phyloP scores from a whole-genome alignment of 1,140 invertebrate genomes.

The Caenorhabditis inopinata region DNA sequence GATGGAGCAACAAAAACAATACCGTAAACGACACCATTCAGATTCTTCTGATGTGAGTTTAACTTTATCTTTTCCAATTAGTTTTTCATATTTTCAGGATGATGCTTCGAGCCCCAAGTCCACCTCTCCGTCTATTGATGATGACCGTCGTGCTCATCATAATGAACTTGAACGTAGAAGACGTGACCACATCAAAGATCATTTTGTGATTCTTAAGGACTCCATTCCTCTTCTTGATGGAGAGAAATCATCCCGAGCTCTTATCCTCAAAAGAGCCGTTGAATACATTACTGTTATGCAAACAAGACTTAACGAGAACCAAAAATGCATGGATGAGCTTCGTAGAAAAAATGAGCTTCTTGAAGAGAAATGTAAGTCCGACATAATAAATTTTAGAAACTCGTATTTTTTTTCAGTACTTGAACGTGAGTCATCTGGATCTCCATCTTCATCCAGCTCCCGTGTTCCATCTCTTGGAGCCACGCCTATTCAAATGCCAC shows the following conservation, averaged over 20 bases:
- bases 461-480: background rate
- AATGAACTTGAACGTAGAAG: slow-evolving; percentile 47
- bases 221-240: slow-evolving; percentile 44
- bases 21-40: background rate
- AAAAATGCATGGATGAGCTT: slow-evolving; percentile 51
- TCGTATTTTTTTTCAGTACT: background rate
- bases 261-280: slow-evolving; percentile 58
- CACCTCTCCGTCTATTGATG: slow-evolving; percentile 45
- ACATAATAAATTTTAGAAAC: background rate
- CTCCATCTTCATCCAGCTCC: background rate
- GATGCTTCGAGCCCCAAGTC: slow-evolving; percentile 39
- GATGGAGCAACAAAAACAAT: background rate
- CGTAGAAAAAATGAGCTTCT: slow-evolving; percentile 50
- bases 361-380: slow-evolving; percentile 6
- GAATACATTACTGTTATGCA: slow-evolving; percentile 56
- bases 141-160: slow-evolving; percentile 49
- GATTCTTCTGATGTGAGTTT: background rate
- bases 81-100: slow-evolving; percentile 7
- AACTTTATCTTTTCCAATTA: background rate
- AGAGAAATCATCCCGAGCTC: slow-evolving; percentile 54
- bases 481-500: background rate
- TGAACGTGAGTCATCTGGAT: background rate
- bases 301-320: slow-evolving; percentile 43
- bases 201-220: slow-evolving; percentile 43
- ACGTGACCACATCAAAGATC: slow-evolving; percentile 49